These are phyloP conservation scores for Lepidothrix coronata DNA, from an alignment of 2,113 vertebrate genomes.

Conservation along the genomic window DNA sequence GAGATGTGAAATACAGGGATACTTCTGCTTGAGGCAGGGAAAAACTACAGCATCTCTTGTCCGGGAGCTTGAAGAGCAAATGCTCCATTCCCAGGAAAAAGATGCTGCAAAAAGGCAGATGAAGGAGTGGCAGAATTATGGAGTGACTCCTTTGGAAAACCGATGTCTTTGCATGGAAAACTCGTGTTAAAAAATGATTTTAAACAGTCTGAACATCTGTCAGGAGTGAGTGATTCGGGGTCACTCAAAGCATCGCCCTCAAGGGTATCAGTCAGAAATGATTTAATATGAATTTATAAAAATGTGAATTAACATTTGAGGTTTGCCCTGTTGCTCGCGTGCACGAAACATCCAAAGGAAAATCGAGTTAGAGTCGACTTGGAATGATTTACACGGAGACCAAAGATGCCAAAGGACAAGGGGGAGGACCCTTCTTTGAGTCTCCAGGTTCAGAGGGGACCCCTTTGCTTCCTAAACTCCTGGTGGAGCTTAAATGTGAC, in stretches of 20 bases:
- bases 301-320: neutral
- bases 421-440: neutral
- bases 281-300: neutral
- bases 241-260: neutral
- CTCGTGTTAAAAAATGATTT: neutral
- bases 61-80: neutral
- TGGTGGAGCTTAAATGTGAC: neutral
- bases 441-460: neutral
- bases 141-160: neutral
- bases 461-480: neutral
- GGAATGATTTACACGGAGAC: neutral
- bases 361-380: accelerated
- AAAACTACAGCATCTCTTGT: neutral
- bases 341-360: neutral
- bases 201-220: neutral
- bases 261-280: neutral
- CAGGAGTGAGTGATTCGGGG: neutral
- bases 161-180: neutral
- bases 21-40: neutral
- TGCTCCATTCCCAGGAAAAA: neutral
- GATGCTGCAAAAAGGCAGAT: neutral
- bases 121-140: neutral
- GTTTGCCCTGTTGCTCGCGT: neutral
- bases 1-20: neutral
- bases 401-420: neutral